Percentiles rank a stretch among this genome's conserved stretches.
phyloP scores from a whole-genome alignment of 2,113 vertebrate genomes.

The Cettia cetti region DNA sequence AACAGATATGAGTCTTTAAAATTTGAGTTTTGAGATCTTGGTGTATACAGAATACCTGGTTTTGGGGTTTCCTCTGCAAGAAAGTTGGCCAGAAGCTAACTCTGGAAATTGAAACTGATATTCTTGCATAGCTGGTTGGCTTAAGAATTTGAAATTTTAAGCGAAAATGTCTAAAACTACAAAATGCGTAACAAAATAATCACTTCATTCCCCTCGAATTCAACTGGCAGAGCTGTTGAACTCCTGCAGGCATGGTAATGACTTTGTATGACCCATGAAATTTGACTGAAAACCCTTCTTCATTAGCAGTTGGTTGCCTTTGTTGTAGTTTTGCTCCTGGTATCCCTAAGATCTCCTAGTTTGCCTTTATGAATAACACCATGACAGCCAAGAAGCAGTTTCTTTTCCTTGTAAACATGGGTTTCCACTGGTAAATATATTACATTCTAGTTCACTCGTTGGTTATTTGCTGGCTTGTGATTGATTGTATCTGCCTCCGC shows the following conservation, averaged over 20 bases:
- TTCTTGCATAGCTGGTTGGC: neutral
- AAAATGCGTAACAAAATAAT: constrained; percentile 9
- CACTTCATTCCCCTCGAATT: constrained; percentile 7
- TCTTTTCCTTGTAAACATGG: neutral
- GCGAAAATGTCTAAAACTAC: neutral
- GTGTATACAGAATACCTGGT: neutral
- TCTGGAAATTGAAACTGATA: neutral
- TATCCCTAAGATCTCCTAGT: constrained; percentile 1
- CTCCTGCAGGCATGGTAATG: constrained; percentile 57
- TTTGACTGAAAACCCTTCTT: constrained; percentile 58
- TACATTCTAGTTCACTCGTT: neutral
- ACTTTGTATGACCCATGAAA: constrained; percentile 61
- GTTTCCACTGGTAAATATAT: constrained; percentile 4
- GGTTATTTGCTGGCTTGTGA: neutral
- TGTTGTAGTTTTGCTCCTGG: constrained; percentile 37
- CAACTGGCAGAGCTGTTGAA: constrained; percentile 32
- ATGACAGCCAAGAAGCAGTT: constrained; percentile 16
- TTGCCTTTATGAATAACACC: constrained; percentile 19
- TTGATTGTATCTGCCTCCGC: neutral
- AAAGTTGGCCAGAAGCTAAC: neutral
- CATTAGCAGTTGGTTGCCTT: constrained; percentile 49
- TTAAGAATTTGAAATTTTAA: neutral
- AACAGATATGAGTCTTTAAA: neutral
- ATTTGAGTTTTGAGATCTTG: neutral
- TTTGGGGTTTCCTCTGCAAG: neutral